Conservation (phyloP, 2,113 vertebrate genomes). For the Cheilinus undulatus region DNA sequence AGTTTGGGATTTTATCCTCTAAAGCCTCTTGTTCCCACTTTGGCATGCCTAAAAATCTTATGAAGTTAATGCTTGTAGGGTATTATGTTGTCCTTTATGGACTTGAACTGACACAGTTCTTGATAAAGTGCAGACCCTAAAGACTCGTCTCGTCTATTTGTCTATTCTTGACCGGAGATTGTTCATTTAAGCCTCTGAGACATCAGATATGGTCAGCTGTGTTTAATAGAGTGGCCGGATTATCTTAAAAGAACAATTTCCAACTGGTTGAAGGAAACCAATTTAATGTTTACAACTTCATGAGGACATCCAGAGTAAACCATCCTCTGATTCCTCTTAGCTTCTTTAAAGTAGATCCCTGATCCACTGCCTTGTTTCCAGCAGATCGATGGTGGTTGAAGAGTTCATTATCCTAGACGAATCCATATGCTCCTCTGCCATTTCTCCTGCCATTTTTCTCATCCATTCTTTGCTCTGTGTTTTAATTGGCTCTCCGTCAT, state of each 20-base stretch:
- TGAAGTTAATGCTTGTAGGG: neutral
- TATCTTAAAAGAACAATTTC: constrained; percentile 42
- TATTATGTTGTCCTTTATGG: neutral
- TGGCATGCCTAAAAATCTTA: neutral
- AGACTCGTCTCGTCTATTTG: too few species aligned
- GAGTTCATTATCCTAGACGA: constrained; percentile 77
- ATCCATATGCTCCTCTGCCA: constrained; percentile 64
- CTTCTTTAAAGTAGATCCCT: constrained; percentile 55
- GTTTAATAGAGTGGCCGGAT: constrained; percentile 23
- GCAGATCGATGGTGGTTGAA: constrained; percentile 73
- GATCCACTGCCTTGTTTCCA: constrained; percentile 48
- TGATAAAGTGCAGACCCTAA: constrained; percentile 8
- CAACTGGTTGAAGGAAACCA: constrained; percentile 36
- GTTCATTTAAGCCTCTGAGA: constrained; percentile 38
- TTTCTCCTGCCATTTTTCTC: constrained; percentile 56
- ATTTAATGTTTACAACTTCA: constrained; percentile 56
- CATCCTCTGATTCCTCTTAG: constrained; percentile 39
- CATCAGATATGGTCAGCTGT: constrained; percentile 16
- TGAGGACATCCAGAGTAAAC: constrained; percentile 52
- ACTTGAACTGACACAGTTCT: constrained; percentile 39
- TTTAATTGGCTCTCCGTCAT: constrained; percentile 79
- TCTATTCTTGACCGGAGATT: constrained; percentile 28
- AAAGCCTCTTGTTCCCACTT: neutral
- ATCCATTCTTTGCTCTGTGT: constrained; percentile 53
- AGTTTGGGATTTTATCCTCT: neutral